Evolutionary conservation across 1,140 invertebrate genomes (phyloP), one percentile per base, ranked within the genome.

Genomic region (Trachymyrmex cornetzi): DNA sequence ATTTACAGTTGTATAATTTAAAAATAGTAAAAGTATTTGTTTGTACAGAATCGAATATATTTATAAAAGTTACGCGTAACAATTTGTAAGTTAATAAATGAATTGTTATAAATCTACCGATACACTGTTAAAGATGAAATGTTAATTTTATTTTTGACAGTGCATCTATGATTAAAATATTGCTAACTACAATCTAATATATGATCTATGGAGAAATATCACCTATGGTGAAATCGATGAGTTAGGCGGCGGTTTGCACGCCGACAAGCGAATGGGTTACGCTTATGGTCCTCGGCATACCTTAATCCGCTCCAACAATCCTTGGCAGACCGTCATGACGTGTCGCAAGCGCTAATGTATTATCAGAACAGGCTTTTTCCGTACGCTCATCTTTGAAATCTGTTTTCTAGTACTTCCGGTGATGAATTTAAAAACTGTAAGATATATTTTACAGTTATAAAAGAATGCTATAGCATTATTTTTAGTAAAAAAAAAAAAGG

Each of bases 141-240:
- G 2, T 44, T 11, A 44, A 44, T 38, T 38, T 38, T 38, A 38
- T 38, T 38, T 38, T 38, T 38, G 11, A 38, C 1, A 38, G 38
- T 38, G 38, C 6, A 38, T 38, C 9, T 38, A 53, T 67, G 14
- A 9, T 80, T 80, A 34, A 67, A 53, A 53, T 80, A 80, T 67
- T 53, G 27, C 16, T 30, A 77, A n/a, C 9, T 34, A 7, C 44
- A 67, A 67, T 80, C 63, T 80, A 38, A 7, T 11, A 12, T 19
- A 38, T 22, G 44, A 80, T 59, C 64, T 79, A 50, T 50, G 64
- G 50, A 81, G 75, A 91, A 80, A 69, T 79, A 87, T 89, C 82
- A 57, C 44, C 74, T 87, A 75, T 86, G 66, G 67, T 63, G 77
- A 87, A 89, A 87, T 85, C 59, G 64, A 44, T 64, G 74, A 74